Conservation (phyloP, 2,113 vertebrate genomes). For the Calyptommatus sinebrachiatus region DNA sequence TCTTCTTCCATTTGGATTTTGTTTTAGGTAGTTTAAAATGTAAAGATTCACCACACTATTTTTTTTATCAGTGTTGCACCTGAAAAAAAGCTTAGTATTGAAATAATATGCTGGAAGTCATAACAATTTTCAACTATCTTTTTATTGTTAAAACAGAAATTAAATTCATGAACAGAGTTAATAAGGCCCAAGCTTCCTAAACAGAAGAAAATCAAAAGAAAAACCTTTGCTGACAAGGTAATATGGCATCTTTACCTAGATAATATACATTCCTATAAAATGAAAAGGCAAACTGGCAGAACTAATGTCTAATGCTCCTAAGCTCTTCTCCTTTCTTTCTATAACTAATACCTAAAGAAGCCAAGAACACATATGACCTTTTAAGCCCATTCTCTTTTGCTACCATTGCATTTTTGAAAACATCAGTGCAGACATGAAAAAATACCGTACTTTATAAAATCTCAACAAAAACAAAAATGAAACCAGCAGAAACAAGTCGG, state of each 20-base stretch:
- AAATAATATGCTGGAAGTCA: not conserved
- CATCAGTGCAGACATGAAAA: no score
- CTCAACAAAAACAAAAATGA: no score
- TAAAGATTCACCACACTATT: not conserved
- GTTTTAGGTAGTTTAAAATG: fast-evolving
- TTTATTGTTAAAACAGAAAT: not conserved
- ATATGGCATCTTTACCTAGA: not conserved
- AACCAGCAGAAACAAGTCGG: no score
- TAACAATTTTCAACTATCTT: not conserved
- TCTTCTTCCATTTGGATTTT: no score
- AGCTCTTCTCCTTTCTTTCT: not conserved
- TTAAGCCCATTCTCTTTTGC: not conserved
- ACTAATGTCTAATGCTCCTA: not conserved
- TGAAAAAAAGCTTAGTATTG: not conserved
- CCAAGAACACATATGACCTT: no score
- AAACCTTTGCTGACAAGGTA: not conserved
- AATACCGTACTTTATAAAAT: no score
- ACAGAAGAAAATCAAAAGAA: not conserved
- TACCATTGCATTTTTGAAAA: not conserved
- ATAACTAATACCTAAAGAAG: not conserved
- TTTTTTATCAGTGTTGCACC: not conserved
- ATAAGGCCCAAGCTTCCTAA: not conserved
- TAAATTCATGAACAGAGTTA: not conserved
- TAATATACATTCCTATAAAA: not conserved
- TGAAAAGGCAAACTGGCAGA: not conserved